phyloP scores from a whole-genome alignment of 2,888 invertebrate species.

The Strigamia crassipes region DNA sequence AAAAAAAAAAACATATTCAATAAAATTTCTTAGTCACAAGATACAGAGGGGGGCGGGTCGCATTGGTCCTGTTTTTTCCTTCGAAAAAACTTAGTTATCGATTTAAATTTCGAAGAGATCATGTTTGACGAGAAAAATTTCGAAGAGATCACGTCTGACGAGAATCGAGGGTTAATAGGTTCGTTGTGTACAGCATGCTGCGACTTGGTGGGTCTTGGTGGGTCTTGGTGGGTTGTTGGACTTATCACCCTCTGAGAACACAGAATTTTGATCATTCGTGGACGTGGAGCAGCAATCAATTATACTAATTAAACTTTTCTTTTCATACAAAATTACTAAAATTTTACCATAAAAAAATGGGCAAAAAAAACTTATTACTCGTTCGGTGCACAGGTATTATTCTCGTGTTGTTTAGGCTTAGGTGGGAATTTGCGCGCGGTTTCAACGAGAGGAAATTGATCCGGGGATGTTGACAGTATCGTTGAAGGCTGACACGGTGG shows the following conservation, averaged over 20 bases:
- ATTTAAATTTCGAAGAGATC: constrained; percentile 6
- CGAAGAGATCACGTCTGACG: background rate
- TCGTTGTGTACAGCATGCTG: background rate
- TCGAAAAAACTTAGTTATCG: background rate
- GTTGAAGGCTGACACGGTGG: too few relatives aligned
- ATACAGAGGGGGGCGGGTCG: background rate
- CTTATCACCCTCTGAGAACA: constrained; percentile 21
- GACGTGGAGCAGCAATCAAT: background rate
- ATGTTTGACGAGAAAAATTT: background rate
- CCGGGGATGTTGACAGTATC: too few relatives aligned
- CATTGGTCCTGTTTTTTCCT: background rate
- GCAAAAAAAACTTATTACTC: background rate
- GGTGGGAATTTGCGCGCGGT: background rate
- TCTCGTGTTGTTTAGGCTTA: background rate
- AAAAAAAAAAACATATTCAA: too few relatives aligned
- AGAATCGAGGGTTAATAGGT: background rate
- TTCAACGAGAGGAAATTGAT: background rate
- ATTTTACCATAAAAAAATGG: background rate
- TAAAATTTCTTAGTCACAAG: background rate
- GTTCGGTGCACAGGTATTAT: background rate
- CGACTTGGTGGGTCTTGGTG: background rate
- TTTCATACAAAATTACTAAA: background rate
- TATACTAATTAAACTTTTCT: background rate
- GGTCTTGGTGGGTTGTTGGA: constrained; percentile 24
- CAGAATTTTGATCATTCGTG: constrained; percentile 32